phyloP scores from a whole-genome alignment of 2,888 invertebrate species.

The Elegia similella region DNA sequence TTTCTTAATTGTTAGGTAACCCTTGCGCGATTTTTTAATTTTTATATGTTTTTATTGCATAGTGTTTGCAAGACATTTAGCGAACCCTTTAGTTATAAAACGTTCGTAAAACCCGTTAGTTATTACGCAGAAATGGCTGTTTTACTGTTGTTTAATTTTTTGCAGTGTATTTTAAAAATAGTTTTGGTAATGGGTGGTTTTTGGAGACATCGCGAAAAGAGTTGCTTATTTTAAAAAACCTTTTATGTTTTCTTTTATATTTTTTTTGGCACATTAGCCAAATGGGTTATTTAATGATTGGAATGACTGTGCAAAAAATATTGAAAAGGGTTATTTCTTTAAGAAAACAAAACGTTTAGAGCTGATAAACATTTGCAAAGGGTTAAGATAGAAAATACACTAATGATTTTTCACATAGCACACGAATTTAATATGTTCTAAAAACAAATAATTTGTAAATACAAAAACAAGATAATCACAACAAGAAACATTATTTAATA shows the following conservation, averaged over 20 bases:
- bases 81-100: constrained; percentile 56
- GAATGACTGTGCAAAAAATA: neutral
- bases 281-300: neutral
- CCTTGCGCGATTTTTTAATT: constrained; percentile 51
- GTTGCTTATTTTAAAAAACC: constrained; percentile 32
- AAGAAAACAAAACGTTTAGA: too few relatives aligned
- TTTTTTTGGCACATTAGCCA: neutral
- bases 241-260: neutral
- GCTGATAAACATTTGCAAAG: too few relatives aligned
- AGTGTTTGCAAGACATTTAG: constrained; percentile 46
- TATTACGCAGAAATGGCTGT: constrained; percentile 28
- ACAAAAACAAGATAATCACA: too few relatives aligned
- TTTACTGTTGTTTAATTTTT: constrained; percentile 37
- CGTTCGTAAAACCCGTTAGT: constrained; percentile 40
- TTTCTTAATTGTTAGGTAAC: constrained; percentile 36
- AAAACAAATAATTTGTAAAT: too few relatives aligned
- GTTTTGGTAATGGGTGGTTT: constrained; percentile 38
- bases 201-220: constrained; percentile 61
- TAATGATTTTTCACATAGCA: too few relatives aligned
- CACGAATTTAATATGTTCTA: too few relatives aligned
- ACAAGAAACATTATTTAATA: too few relatives aligned
- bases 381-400: too few relatives aligned
- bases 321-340: too few relatives aligned
- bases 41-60: constrained; percentile 57
- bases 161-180: constrained; percentile 22